These are phyloP conservation scores for Eubasilissa regina DNA, from an alignment of 1,140 invertebrate species.

Conservation along the genomic window DNA sequence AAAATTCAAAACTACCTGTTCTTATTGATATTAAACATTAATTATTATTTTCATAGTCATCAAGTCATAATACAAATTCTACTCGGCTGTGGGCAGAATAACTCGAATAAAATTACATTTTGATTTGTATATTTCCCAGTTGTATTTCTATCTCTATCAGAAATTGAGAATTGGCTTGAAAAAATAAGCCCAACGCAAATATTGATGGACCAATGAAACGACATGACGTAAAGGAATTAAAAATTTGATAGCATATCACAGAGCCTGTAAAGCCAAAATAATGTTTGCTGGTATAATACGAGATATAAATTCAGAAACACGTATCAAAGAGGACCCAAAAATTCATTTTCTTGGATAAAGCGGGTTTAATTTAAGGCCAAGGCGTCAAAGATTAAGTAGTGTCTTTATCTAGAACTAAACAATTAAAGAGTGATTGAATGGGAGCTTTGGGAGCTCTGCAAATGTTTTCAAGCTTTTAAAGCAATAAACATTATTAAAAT, in stretches of 20 bases:
- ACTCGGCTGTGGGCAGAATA: background rate
- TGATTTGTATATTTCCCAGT: too few relatives aligned
- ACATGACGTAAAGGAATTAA: too few relatives aligned
- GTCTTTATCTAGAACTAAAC: constrained; percentile 20
- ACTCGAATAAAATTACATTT: background rate
- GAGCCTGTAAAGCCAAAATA: background rate
- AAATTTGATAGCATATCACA: too few relatives aligned
- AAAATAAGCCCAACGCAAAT: too few relatives aligned
- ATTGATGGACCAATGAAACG: too few relatives aligned
- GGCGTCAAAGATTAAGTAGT: constrained; percentile 32
- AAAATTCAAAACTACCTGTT: too few relatives aligned
- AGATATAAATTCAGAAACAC: constrained; percentile 35
- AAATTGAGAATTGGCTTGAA: background rate
- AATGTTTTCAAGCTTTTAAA: background rate
- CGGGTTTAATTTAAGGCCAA: constrained; percentile 8
- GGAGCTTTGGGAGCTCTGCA: constrained; percentile 6
- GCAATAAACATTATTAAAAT: background rate
- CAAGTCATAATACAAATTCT: background rate
- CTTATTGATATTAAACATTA: too few relatives aligned
- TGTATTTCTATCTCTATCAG: background rate
- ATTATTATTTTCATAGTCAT: too few relatives aligned
- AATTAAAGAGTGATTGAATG: constrained; percentile 31
- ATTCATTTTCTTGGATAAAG: constrained; percentile 11
- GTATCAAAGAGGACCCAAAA: background rate
- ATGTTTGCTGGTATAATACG: constrained; percentile 17